Evolutionary conservation across 2,888 invertebrate species (phyloP), one percentile per base, ranked within the genome.

Genomic region (Pseudococcus viburni): DNA sequence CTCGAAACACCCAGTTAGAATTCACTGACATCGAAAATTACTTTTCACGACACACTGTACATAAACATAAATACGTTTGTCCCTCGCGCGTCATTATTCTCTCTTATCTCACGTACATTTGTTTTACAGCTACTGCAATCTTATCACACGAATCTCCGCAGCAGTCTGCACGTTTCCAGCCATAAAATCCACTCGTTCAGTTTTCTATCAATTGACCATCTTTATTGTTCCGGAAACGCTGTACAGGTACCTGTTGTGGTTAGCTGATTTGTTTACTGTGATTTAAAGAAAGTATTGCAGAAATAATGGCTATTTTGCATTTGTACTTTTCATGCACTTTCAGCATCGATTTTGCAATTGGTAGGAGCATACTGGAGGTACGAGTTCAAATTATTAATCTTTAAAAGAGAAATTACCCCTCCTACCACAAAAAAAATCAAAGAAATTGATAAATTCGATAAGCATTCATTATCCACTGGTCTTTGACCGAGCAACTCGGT

Each of bases 161-260:
- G 12, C 15, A 64, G 19, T 19, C 19, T 42, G 15, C 22, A 64
- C 22, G 22, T 22, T 64, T 64, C 64, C 22, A 64, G 22, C 22
- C 22, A 22, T 64, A 64, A 42, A 64, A 64, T 64, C 22, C 22
- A 64, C 64, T 64, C 64, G 22, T 64, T 64, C 64, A 22, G 64
- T n/a, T 12, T 55, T n/a, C 55, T 55, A 55, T 55, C 55, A n/a
- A 55, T 55, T 17, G 55, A n/a, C 19, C 64, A 64, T 64, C 19
- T 64, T 64, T 22, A 64, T 11, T 22, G 22, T 64, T 19, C 15
- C 9, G 9, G 11, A 64, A 64, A 64, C 11, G 22, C 22, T 22
- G 42, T 5, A 22, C 64, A n/a, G 15, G 19, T 22, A 64, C 64
- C 22, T 42, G 59, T 59, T 59, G n/a, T 19, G 12, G 15, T 55